Evolutionary conservation across 2,888 invertebrate species (phyloP).

Genomic region (Mythimna loreyi): DNA sequence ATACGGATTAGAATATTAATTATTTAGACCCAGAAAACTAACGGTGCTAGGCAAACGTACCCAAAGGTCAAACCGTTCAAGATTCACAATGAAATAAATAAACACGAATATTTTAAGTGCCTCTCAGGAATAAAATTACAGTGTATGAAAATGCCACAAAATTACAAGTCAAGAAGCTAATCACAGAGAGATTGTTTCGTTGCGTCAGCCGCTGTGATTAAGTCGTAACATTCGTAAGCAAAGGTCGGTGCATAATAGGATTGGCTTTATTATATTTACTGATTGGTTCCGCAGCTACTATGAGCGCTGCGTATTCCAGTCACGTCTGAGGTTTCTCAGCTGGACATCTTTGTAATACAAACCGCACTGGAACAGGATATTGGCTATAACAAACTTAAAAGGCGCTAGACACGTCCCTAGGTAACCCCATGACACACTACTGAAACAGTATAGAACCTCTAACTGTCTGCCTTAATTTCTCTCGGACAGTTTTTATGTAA

Average conservation of each 20-base stretch:
- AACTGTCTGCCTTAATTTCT: slow-evolving; percentile 17
- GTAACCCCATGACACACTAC: slow-evolving; percentile 80
- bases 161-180: slow-evolving; percentile 45
- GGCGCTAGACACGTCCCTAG: slow-evolving; percentile 72
- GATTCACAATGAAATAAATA: slow-evolving; percentile 20
- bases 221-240: slow-evolving; percentile 38
- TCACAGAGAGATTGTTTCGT: slow-evolving; percentile 33
- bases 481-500: background rate
- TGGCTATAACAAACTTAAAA: slow-evolving; percentile 79
- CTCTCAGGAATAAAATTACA: slow-evolving; percentile 15
- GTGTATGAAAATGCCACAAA: slow-evolving; percentile 34
- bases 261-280: slow-evolving; percentile 60
- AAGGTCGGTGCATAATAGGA: slow-evolving; percentile 45
- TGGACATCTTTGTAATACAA: slow-evolving; percentile 81
- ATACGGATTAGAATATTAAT: background rate
- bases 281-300: slow-evolving; percentile 62
- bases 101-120: slow-evolving; percentile 12
- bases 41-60: background rate
- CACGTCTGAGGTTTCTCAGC: slow-evolving; percentile 78
- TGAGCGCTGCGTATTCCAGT: slow-evolving; percentile 68
- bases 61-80: slow-evolving; percentile 1
- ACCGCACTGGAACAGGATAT: slow-evolving; percentile 79
- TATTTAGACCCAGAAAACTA: too few relatives aligned
- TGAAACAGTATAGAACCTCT: slow-evolving; percentile 31
- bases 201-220: slow-evolving; percentile 48